phyloP scores from a whole-genome alignment of 2,113 vertebrate genomes.

The Tachycineta bicolor region DNA sequence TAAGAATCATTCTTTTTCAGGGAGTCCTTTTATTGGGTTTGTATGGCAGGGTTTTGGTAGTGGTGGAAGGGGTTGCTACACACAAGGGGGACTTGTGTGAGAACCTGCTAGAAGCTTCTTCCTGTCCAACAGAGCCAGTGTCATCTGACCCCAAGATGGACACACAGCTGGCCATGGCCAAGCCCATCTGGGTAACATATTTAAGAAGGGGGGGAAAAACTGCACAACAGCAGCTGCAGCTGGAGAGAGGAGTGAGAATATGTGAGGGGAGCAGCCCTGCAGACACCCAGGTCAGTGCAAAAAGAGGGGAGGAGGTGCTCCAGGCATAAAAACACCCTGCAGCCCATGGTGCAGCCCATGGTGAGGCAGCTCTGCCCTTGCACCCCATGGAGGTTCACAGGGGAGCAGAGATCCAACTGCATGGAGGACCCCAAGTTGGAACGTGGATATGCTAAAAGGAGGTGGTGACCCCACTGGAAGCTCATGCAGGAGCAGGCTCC shows the following conservation, averaged over 20 bases:
- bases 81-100: neutral
- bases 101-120: neutral
- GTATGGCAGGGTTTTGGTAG: neutral
- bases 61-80: neutral
- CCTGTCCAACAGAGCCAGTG: neutral
- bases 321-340: neutral
- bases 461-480: neutral
- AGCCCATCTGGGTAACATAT: neutral
- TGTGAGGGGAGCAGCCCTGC: neutral
- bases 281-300: neutral
- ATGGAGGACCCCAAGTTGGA: fast-evolving
- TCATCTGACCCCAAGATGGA: fast-evolving
- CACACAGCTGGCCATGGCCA: fast-evolving
- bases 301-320: neutral
- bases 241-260: neutral
- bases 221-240: neutral
- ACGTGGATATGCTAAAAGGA: neutral
- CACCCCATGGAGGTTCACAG: neutral
- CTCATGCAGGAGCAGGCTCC: neutral
- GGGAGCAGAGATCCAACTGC: neutral
- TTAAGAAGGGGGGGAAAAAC: neutral
- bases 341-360: fast-evolving
- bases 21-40: neutral
- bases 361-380: neutral
- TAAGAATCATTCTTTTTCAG: neutral